A percentile compares a stretch with the other conserved stretches of the same genome.
These are phyloP conservation scores for Carassius carassius DNA, from an alignment of 2,113 vertebrate genomes.

Conservation along the genomic window DNA sequence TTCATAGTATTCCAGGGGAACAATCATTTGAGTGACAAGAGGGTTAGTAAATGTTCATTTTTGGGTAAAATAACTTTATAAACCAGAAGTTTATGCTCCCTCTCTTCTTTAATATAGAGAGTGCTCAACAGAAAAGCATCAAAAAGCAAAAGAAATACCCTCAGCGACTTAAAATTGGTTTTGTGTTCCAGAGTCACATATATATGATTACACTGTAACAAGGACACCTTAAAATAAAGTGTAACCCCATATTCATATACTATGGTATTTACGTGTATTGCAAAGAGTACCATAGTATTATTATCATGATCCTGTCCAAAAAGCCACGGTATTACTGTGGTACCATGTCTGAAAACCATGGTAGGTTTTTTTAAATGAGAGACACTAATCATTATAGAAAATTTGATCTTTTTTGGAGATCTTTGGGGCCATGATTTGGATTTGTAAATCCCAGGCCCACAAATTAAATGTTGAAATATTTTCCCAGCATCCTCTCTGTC, in stretches of 20 bases:
- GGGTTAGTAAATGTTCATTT: background rate
- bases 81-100: background rate
- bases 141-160: constrained; percentile 23
- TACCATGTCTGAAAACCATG: background rate
- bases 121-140: constrained; percentile 6
- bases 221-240: too few species aligned
- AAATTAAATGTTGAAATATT: constrained; percentile 22
- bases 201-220: too few species aligned
- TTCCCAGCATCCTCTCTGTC: constrained; percentile 76
- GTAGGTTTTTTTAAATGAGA: background rate
- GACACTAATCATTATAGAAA: background rate
- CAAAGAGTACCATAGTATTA: background rate
- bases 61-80: background rate
- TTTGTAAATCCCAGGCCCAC: constrained; percentile 34
- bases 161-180: too few species aligned
- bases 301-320: background rate
- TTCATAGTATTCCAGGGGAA: background rate
- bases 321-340: background rate
- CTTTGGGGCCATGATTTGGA: background rate
- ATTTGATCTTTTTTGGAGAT: background rate
- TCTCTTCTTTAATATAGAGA: background rate
- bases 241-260: background rate
- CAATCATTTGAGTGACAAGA: too few species aligned
- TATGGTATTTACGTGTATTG: background rate
- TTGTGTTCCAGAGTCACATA: too few species aligned